These are phyloP conservation scores for Pseudorhombus dupliciocellatus DNA, from an alignment of 2,113 vertebrate genomes.

Conservation along the genomic window DNA sequence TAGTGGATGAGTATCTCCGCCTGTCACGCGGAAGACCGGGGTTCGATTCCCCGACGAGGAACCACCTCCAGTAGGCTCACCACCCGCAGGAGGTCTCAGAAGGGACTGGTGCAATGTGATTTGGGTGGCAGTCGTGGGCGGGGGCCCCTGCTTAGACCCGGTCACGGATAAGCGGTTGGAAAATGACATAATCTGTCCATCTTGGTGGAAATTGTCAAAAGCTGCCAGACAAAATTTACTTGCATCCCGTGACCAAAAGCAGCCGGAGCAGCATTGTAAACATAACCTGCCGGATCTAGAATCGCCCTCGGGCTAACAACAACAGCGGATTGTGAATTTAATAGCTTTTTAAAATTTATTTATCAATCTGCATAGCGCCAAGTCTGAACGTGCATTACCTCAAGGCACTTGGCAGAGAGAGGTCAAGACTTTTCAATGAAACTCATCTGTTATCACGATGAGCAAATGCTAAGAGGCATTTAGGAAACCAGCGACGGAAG, in stretches of 20 bases:
- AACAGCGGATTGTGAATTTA: background rate
- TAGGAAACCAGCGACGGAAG: background rate
- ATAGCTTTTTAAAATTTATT: background rate
- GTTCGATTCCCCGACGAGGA: no score
- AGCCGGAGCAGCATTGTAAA: background rate
- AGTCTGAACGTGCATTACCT: background rate
- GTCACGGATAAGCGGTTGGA: no score
- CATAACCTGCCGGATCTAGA: background rate
- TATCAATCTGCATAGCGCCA: background rate
- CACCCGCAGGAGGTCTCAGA: no score
- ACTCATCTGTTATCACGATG: background rate
- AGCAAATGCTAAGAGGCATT: background rate
- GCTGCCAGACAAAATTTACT: background rate
- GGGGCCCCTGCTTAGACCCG: no score
- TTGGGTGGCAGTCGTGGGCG: no score
- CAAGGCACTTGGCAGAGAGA: background rate
- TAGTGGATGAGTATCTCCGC: no score
- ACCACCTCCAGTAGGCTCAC: no score
- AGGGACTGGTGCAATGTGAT: no score
- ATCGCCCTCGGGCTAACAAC: background rate
- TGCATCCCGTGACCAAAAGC: background rate
- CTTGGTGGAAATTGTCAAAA: background rate
- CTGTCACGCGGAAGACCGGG: no score
- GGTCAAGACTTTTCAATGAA: background rate
- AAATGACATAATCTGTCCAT: no score